Evolutionary conservation across 2,888 invertebrate species (phyloP).

Genomic region (Gisinianus flammeolus): DNA sequence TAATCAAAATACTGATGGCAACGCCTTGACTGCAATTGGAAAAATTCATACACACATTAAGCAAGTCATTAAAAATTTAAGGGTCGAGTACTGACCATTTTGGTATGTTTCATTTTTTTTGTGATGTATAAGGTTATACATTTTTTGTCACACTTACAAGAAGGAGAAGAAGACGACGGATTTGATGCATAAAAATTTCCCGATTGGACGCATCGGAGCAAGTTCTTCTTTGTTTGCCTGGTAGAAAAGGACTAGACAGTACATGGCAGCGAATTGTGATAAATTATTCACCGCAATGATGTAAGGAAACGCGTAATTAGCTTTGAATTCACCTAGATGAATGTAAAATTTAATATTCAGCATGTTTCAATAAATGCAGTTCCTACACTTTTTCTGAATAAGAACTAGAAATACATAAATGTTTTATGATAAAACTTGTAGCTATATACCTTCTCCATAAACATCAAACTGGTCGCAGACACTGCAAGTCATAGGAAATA

Average conservation of each 20-base stretch:
- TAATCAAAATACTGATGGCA: slow-evolving; percentile 83
- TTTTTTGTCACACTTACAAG: slow-evolving; percentile 75
- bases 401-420: no score
- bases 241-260: slow-evolving; percentile 92
- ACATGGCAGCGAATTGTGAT: slow-evolving; percentile 96
- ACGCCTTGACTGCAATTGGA: slow-evolving; percentile 83
- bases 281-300: slow-evolving; percentile 86
- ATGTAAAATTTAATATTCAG: no score
- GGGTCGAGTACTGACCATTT: no score
- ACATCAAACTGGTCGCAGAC: slow-evolving; percentile 84
- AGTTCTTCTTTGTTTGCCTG: slow-evolving; percentile 84
- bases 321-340: slow-evolving; percentile 86
- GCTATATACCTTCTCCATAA: slow-evolving; percentile 92
- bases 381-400: no score
- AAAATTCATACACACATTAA: background rate
- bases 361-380: no score
- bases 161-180: slow-evolving; percentile 97
- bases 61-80: no score
- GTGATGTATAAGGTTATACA: background rate
- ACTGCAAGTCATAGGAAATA: slow-evolving; percentile 68
- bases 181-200: slow-evolving; percentile 96
- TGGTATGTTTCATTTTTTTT: no score
- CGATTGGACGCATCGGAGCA: slow-evolving; percentile 89
- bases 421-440: no score
- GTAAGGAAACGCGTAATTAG: slow-evolving; percentile 86